Evolutionary conservation across 2,797 vertebrate species (phyloP).

Genomic region (Zalophus californianus): DNA sequence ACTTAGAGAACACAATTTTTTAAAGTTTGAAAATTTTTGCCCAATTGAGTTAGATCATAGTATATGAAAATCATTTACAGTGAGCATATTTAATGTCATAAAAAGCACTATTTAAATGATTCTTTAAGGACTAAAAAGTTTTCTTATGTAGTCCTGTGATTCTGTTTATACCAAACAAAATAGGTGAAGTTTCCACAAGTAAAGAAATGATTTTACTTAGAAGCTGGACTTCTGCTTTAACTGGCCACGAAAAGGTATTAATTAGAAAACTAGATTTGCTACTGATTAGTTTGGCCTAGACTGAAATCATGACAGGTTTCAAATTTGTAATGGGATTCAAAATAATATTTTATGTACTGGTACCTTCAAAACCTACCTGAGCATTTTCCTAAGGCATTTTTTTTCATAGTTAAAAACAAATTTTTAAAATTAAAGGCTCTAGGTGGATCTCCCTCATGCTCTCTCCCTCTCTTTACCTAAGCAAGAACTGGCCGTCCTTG

Average conservation of each 20-base stretch:
- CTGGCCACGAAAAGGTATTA: neutral
- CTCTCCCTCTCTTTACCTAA: too few species aligned
- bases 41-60: neutral
- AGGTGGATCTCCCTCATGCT: neutral
- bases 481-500: too few species aligned
- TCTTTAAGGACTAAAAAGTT: neutral
- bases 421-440: neutral
- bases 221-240: neutral
- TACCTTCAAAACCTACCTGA: neutral
- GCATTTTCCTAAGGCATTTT: neutral
- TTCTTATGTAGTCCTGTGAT: neutral
- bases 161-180: neutral
- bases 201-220: neutral
- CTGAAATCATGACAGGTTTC: neutral
- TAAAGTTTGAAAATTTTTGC: neutral
- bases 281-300: neutral
- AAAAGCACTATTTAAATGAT: neutral
- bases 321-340: neutral
- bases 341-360: neutral
- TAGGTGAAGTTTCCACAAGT: neutral
- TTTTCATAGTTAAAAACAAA: neutral
- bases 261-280: neutral
- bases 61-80: neutral
- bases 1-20: neutral
- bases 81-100: neutral